These are phyloP conservation scores for Herpetotheres cachinnans DNA, from an alignment of 2,113 vertebrate genomes.

Conservation along the genomic window DNA sequence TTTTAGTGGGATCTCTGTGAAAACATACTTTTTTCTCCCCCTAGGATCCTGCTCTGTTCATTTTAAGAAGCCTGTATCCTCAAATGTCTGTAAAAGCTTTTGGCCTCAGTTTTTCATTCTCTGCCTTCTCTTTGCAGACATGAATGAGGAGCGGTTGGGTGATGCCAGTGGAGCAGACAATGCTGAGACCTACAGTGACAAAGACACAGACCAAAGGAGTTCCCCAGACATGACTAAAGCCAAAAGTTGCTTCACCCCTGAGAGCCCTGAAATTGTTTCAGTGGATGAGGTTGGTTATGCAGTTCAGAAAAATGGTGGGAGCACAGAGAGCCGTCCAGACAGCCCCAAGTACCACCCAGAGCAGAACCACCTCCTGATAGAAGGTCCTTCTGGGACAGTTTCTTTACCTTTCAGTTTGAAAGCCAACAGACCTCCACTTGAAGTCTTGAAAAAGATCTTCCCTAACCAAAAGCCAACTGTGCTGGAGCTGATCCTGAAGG, in stretches of 20 bases:
- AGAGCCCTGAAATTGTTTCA: slow-evolving; percentile 83
- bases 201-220: slow-evolving; percentile 86
- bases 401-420: slow-evolving; percentile 89
- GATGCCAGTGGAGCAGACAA: slow-evolving; percentile 81
- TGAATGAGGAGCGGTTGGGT: slow-evolving; percentile 81
- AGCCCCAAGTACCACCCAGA: slow-evolving; percentile 84
- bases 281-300: slow-evolving; percentile 83
- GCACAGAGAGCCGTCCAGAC: slow-evolving; percentile 74
- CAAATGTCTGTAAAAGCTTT: background rate
- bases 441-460: slow-evolving; percentile 96
- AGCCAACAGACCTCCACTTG: slow-evolving; percentile 91
- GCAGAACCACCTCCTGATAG: slow-evolving; percentile 85
- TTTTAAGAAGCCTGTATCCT: background rate
- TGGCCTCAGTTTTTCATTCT: background rate
- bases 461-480: slow-evolving; percentile 93
- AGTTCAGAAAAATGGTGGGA: slow-evolving; percentile 74
- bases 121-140: slow-evolving; percentile 76
- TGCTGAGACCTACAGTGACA: slow-evolving; percentile 86
- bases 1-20: background rate
- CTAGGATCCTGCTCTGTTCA: background rate
- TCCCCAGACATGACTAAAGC: slow-evolving; percentile 87
- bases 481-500: slow-evolving; percentile 93
- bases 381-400: slow-evolving; percentile 88
- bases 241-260: slow-evolving; percentile 85
- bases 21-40: rapidly evolving